A percentile compares a stretch with the other conserved stretches of the same genome.
Conservation (phyloP, 2,888 invertebrate genomes). For the Seladonia tumulorum region DNA sequence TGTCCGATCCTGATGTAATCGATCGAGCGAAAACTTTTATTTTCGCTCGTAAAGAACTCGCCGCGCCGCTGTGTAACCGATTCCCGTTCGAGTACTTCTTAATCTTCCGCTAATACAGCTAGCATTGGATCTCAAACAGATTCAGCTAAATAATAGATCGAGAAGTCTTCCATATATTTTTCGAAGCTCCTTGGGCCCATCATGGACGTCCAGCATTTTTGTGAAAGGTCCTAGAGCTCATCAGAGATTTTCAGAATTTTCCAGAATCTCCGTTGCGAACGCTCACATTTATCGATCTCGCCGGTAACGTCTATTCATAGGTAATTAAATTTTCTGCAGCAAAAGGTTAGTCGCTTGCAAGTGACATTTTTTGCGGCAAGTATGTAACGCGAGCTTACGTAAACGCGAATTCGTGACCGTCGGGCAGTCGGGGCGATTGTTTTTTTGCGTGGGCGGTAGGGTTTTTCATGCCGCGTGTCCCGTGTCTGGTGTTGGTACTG, state of each 20-base stretch:
- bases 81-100: background rate
- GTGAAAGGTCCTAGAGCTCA: too few relatives aligned
- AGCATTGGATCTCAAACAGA: background rate
- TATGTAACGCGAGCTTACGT: background rate
- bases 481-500: background rate
- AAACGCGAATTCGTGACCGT: conserved; percentile 35
- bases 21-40: background rate
- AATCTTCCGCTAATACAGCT: background rate
- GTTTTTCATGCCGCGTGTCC: conserved; percentile 7
- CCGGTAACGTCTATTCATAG: background rate
- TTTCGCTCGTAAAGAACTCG: background rate
- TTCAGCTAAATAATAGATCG: too few relatives aligned
- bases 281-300: background rate
- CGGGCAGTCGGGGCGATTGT: conserved; percentile 37
- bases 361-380: background rate
- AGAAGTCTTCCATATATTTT: too few relatives aligned
- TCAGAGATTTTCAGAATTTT: background rate
- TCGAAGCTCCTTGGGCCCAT: too few relatives aligned
- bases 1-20: conserved; percentile 4
- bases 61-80: too few relatives aligned
- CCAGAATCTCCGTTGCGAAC: background rate
- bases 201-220: too few relatives aligned
- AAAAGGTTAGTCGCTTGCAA: background rate
- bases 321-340: background rate
- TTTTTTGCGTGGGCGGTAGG: background rate